Evolutionary conservation across 1,140 invertebrate genomes (phyloP).

Genomic region (Ceratosolen solmsi): DNA sequence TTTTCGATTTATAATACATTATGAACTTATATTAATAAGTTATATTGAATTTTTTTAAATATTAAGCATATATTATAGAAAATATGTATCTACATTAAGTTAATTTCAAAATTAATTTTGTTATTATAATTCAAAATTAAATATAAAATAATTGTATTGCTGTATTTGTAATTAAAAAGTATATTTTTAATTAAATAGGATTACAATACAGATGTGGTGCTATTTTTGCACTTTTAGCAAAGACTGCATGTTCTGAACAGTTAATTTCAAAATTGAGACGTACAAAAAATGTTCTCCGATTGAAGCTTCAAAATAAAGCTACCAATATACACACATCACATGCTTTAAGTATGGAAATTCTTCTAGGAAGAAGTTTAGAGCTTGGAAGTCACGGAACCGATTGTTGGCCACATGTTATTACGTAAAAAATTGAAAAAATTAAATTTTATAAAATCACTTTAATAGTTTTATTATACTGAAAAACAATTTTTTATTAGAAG

Average conservation of each 20-base stretch:
- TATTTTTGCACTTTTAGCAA: conserved; percentile 85
- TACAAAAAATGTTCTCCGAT: conserved; percentile 69
- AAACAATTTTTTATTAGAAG: no score
- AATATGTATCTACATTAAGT: no score
- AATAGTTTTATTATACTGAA: no score
- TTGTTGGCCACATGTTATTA: conserved; percentile 95
- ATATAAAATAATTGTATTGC: no score
- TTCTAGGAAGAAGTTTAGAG: conserved; percentile 86
- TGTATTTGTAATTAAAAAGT: no score
- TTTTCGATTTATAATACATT: no score
- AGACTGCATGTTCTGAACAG: conserved; percentile 82
- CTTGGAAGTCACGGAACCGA: conserved; percentile 91
- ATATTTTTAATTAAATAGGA: conserved; percentile 66
- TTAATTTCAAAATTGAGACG: conserved; percentile 72
- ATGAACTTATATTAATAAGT: no score
- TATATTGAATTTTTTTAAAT: no score
- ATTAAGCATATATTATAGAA: no score
- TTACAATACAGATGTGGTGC: conserved; percentile 89
- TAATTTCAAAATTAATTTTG: no score
- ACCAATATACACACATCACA: conserved; percentile 87
- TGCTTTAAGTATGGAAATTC: conserved; percentile 91
- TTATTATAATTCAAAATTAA: no score
- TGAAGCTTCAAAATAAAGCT: conserved; percentile 74
- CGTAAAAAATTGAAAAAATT: conserved; percentile 72
- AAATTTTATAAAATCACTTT: no score